Conservation (phyloP, 2,113 vertebrate genomes). For the Embiotoca jacksoni region DNA sequence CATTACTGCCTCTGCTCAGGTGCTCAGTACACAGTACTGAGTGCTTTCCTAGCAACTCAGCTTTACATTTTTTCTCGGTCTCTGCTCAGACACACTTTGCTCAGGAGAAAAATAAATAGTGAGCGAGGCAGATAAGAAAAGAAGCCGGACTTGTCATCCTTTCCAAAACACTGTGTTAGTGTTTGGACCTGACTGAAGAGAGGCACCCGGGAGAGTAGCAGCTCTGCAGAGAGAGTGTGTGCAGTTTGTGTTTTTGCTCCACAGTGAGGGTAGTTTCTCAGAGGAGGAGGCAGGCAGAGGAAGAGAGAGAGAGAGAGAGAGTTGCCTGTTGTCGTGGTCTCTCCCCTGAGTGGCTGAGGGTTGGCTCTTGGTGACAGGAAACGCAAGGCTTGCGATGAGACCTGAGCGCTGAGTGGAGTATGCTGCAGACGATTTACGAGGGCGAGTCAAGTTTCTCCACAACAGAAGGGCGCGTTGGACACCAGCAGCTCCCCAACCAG, state of each 20-base stretch:
- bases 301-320: conserved; percentile 66
- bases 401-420: conserved; percentile 91
- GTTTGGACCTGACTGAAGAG: conserved; percentile 61
- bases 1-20: conserved; percentile 63
- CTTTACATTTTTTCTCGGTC: conserved; percentile 49
- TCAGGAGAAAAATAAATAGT: conserved; percentile 46
- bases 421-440: conserved; percentile 99
- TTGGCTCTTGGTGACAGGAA: conserved; percentile 85
- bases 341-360: conserved; percentile 82
- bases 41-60: conserved; percentile 80
- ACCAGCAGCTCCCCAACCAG: conserved; percentile 89
- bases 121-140: conserved; percentile 54
- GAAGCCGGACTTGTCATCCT: conserved; percentile 52
- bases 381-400: conserved; percentile 90
- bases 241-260: conserved; percentile 52
- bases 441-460: conserved; percentile 97
- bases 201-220: conserved; percentile 40
- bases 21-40: conserved; percentile 66
- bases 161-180: conserved; percentile 56
- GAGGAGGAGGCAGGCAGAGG: conserved; percentile 86
- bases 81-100: conserved; percentile 51
- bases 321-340: conserved; percentile 70
- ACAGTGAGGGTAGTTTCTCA: conserved; percentile 57
- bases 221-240: conserved; percentile 56
- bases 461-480: conserved; percentile 92